Evolutionary conservation across 2,888 invertebrate species (phyloP).

Genomic region (Ennomos fuscantarius): DNA sequence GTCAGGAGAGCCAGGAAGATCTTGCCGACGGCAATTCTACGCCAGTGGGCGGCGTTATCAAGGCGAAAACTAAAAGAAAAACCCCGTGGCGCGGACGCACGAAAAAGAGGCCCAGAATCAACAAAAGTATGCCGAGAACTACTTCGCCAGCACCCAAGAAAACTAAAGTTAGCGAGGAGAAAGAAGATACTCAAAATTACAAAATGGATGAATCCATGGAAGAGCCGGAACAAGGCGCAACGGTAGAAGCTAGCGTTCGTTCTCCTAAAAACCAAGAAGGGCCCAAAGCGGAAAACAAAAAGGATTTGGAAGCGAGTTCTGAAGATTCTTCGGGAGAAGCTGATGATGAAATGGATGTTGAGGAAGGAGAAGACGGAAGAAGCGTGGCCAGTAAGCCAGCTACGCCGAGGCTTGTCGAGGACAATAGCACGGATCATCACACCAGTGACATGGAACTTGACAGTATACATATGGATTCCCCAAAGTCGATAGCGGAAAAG

Average conservation of each 20-base stretch:
- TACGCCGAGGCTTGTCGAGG: constrained; percentile 66
- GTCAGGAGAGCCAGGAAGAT: constrained; percentile 75
- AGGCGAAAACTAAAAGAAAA: constrained; percentile 74
- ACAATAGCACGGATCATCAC: constrained; percentile 77
- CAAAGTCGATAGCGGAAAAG: constrained; percentile 73
- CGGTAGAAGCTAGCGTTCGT: constrained; percentile 34
- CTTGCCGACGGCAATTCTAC: constrained; percentile 50
- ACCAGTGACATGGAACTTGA: constrained; percentile 82
- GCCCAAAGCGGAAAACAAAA: constrained; percentile 61
- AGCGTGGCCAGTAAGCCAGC: constrained; percentile 71
- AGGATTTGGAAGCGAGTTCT: constrained; percentile 79
- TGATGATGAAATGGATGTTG: constrained; percentile 88
- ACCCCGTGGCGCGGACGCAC: constrained; percentile 80
- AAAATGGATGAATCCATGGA: constrained; percentile 66
- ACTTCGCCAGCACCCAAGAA: constrained; percentile 66
- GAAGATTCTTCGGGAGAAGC: constrained; percentile 88
- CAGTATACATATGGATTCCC: constrained; percentile 80
- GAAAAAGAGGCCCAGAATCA: constrained; percentile 66
- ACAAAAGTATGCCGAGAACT: constrained; percentile 47
- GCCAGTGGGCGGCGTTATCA: constrained; percentile 49
- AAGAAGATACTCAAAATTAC: constrained; percentile 52
- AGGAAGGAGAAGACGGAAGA: constrained; percentile 80
- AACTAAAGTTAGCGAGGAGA: constrained; percentile 57
- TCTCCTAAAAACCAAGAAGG: constrained; percentile 52
- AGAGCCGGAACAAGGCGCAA: constrained; percentile 47